Evolutionary conservation across 2,888 invertebrate species (phyloP).

Genomic region (Dichetophora obliterata): DNA sequence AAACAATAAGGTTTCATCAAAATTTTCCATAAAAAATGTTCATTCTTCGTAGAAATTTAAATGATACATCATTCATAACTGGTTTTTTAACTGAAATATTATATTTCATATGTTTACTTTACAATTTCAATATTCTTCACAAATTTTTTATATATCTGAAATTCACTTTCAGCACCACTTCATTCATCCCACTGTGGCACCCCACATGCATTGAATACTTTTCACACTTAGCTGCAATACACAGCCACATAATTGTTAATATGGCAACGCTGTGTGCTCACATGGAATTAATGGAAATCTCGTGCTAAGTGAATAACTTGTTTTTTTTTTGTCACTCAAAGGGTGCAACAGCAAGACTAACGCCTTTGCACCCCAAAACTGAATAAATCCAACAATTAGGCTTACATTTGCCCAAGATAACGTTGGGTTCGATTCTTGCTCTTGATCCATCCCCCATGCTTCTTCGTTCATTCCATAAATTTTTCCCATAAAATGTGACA

Average conservation of each 20-base stretch:
- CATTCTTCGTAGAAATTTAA: too few relatives aligned
- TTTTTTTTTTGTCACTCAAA: background rate
- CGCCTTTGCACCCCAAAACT: background rate
- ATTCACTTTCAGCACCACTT: background rate
- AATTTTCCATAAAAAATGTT: too few relatives aligned
- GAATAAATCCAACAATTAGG: background rate
- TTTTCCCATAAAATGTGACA: conserved; percentile 26
- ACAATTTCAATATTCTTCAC: too few relatives aligned
- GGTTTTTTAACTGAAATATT: too few relatives aligned
- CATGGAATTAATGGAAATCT: conserved; percentile 35
- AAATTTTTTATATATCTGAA: too few relatives aligned
- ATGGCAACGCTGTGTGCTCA: conserved; percentile 10
- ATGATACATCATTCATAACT: too few relatives aligned
- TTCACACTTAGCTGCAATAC: background rate
- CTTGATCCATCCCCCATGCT: background rate
- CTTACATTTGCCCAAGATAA: background rate
- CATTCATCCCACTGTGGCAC: conserved; percentile 5
- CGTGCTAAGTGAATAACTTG: conserved; percentile 17
- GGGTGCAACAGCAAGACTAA: background rate
- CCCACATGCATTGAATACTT: background rate
- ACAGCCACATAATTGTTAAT: background rate
- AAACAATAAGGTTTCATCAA: too few relatives aligned
- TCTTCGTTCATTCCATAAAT: too few relatives aligned
- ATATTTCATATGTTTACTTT: too few relatives aligned
- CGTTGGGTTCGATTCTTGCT: background rate